Conservation (phyloP, 2,113 vertebrate species). For the Apeltes quadracus region DNA sequence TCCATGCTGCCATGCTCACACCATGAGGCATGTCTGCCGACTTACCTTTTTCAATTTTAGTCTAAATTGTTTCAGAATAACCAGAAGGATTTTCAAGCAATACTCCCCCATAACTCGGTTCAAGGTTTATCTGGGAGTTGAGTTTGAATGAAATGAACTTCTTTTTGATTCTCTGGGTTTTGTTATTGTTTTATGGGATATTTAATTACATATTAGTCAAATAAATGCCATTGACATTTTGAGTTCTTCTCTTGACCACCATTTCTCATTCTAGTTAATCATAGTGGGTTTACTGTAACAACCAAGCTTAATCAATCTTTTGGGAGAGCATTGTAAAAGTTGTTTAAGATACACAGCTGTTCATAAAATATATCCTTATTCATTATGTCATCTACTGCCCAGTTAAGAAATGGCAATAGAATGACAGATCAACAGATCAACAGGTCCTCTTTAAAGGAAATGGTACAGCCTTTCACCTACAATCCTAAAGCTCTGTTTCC, state of each 20-base stretch:
- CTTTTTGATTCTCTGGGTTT: background rate
- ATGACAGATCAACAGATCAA: background rate
- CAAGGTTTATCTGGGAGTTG: background rate
- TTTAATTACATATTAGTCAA: background rate
- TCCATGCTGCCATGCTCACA: background rate
- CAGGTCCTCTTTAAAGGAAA: background rate
- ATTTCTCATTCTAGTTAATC: background rate
- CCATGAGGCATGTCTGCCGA: background rate
- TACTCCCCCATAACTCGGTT: background rate
- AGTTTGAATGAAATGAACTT: background rate
- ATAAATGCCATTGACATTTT: background rate
- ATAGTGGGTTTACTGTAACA: background rate
- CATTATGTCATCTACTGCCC: background rate
- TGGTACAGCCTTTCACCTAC: background rate
- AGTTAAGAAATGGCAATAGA: background rate
- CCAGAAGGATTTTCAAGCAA: background rate
- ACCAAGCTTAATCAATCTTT: background rate
- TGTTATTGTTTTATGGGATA: background rate
- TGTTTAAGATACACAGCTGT: background rate
- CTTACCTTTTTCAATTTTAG: background rate
- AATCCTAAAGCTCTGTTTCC: constrained; percentile 12
- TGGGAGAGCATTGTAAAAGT: background rate
- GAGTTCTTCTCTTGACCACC: background rate
- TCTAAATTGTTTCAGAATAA: background rate
- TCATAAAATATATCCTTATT: background rate